phyloP scores from a whole-genome alignment of 1,140 invertebrate species.

The Apis florea region DNA sequence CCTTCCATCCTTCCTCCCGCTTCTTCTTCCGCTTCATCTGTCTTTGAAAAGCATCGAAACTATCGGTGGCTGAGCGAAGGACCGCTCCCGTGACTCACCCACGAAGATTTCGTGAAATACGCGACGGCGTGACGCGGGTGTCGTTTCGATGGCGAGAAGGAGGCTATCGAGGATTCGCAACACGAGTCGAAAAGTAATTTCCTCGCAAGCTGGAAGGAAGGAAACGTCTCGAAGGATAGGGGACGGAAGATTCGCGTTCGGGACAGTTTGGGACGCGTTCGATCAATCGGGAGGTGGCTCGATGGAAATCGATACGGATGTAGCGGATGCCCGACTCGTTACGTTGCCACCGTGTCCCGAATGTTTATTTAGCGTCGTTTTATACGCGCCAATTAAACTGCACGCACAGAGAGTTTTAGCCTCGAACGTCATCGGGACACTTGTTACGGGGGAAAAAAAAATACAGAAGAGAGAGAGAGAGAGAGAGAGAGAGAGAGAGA shows the following conservation, averaged over 20 bases:
- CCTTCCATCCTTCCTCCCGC: slow-evolving; percentile 1
- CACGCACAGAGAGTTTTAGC: slow-evolving; percentile 26
- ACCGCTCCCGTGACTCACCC: slow-evolving; percentile 8
- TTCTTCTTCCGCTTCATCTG: slow-evolving; percentile 46
- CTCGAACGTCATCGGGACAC: slow-evolving; percentile 27
- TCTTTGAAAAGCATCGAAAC: slow-evolving; percentile 18
- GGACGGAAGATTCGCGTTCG: background rate
- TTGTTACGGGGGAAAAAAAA: slow-evolving; percentile 13
- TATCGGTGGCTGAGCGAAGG: background rate
- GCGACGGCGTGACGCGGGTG: background rate
- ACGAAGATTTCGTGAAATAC: background rate
- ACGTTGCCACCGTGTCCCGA: slow-evolving; percentile 45
- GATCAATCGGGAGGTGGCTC: slow-evolving; percentile 14
- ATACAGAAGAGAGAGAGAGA: background rate
- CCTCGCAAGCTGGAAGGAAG: background rate
- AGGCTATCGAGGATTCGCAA: background rate
- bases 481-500: no score
- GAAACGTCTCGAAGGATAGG: background rate
- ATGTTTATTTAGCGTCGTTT: slow-evolving; percentile 66
- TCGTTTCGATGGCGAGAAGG: background rate
- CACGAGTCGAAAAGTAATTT: slow-evolving; percentile 4
- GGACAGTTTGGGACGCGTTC: background rate
- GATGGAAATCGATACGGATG: slow-evolving; percentile 17
- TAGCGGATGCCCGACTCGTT: slow-evolving; percentile 56
- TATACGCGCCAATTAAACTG: slow-evolving; percentile 56